Evolutionary conservation across 2,113 vertebrate genomes (phyloP), one percentile per base, ranked within the genome.

Genomic region (Pelecanus crispus): DNA sequence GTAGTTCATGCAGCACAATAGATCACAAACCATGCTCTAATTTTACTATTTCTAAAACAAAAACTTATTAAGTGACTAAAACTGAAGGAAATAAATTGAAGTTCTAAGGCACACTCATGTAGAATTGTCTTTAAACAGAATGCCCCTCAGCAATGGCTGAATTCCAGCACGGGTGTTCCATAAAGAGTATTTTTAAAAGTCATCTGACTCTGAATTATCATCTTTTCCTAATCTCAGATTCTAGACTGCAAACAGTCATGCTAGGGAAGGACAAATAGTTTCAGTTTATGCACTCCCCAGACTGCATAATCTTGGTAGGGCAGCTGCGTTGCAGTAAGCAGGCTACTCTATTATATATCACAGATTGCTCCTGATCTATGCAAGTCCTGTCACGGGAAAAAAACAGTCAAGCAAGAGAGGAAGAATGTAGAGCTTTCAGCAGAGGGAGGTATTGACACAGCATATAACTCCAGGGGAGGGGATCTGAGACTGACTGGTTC

Each of bases 371-470:
- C 63, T 90, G 24, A 17, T 77, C 83, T 70, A 1, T 61, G 56
- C 59, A n/a, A 87, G 81, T 32, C 44, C 55, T 72, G 82, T 66
- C 86, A 52, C 36, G 55, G 81, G 44, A 44, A 56, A 88, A 81
- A 75, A 77, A 49, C 22, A 68, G 81, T 34, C 50, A 42, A 78
- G 88, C 55, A 70, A 36, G 71, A 92, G 42, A 86, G 87, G 79
- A 96, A 70, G 84, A 95, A 96, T 97, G 92, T 74, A 58, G 86
- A 96, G 92, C 93, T 95, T 92, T 97, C 98, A 97, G 98, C 94
- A 98, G 98, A 98, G 98, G 97, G 97, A 98, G 97, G 86, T 95
- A 97, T 97, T 98, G 96, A 97, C 96, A 97, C 96, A 93, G 97
- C 42, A 15, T 95, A 92, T 38, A 92, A 94, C 86, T 94, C 59